phyloP scores from a whole-genome alignment of 1,140 invertebrate genomes.

The Nebria ingens region DNA sequence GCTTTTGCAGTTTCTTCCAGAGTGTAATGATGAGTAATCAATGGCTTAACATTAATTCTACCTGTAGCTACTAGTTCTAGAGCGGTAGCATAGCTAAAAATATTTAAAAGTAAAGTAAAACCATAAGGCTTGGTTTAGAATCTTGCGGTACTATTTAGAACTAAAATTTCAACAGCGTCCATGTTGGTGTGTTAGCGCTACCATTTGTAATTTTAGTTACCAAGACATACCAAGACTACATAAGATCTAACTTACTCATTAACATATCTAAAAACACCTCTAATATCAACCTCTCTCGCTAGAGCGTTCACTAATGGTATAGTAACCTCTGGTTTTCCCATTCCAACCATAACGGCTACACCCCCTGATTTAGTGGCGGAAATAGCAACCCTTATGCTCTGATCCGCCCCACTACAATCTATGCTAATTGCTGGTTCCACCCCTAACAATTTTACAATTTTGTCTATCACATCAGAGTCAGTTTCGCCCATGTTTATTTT shows the following conservation, averaged over 20 bases:
- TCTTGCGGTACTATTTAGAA: not conserved
- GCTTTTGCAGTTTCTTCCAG: conserved; percentile 78
- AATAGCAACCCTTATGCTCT: conserved; percentile 65
- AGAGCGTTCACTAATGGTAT: conserved; percentile 73
- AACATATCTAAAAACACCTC: conserved; percentile 82
- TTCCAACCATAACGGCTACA: conserved; percentile 72
- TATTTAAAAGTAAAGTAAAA: conserved; percentile 21
- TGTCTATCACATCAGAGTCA: conserved; percentile 48
- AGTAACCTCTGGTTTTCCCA: conserved; percentile 66
- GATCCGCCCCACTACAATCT: conserved; percentile 79
- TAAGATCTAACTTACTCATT: conserved; percentile 67
- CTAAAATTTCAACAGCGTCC: conserved; percentile 3
- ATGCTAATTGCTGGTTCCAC: conserved; percentile 65
- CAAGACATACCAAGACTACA: no score
- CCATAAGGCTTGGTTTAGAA: not conserved
- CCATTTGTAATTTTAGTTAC: not conserved
- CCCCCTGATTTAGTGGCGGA: conserved; percentile 80
- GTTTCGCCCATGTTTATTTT: conserved; percentile 46
- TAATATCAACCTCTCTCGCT: conserved; percentile 78
- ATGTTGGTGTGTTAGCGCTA: not conserved
- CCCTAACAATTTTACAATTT: conserved; percentile 53
- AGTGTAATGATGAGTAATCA: conserved; percentile 84
- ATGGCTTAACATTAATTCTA: conserved; percentile 72
- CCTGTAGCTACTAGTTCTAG: conserved; percentile 74
- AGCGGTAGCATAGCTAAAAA: conserved; percentile 70